Evolutionary conservation across 2,113 vertebrate species (phyloP).

Genomic region (Argyrosomus japonicus): DNA sequence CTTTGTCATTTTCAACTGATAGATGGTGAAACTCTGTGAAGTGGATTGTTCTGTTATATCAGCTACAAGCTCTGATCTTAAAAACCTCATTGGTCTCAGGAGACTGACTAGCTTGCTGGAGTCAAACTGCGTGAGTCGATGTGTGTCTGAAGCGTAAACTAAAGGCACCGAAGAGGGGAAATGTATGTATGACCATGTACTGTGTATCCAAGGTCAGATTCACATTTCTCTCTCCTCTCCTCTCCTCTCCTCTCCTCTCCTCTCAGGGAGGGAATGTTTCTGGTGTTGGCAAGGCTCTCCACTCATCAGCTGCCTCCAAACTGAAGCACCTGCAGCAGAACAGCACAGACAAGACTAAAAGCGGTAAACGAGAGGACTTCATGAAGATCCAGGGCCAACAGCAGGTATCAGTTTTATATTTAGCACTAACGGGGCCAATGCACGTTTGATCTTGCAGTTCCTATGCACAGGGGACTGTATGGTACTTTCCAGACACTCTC

Average conservation of each 20-base stretch:
- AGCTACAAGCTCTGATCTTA: slow-evolving; percentile 46
- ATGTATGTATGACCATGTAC: slow-evolving; percentile 11
- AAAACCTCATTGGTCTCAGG: slow-evolving; percentile 51
- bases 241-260: slow-evolving; percentile 16
- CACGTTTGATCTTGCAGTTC: slow-evolving; percentile 5
- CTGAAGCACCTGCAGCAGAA: slow-evolving; percentile 93
- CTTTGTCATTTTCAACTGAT: slow-evolving; percentile 52
- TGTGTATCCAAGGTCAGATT: slow-evolving; percentile 27
- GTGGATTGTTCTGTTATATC: slow-evolving; percentile 37
- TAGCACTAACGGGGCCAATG: background rate
- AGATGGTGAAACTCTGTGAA: slow-evolving; percentile 39
- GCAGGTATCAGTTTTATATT: slow-evolving; percentile 85
- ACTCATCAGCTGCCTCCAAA: slow-evolving; percentile 88
- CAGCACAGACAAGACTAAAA: slow-evolving; percentile 93
- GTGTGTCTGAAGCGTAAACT: slow-evolving; percentile 28
- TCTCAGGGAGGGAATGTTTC: slow-evolving; percentile 77
- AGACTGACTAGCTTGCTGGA: slow-evolving; percentile 23
- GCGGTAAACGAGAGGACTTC: slow-evolving; percentile 92
- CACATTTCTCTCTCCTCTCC: slow-evolving; percentile 13
- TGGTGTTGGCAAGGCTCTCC: slow-evolving; percentile 87
- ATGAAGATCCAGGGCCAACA: slow-evolving; percentile 93
- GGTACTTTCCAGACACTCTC: background rate
- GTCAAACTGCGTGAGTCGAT: slow-evolving; percentile 17
- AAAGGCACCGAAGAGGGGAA: slow-evolving; percentile 21
- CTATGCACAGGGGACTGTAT: background rate